These are phyloP conservation scores for Fukomys damarensis DNA, from an alignment of 2,113 vertebrate genomes.

Conservation along the genomic window DNA sequence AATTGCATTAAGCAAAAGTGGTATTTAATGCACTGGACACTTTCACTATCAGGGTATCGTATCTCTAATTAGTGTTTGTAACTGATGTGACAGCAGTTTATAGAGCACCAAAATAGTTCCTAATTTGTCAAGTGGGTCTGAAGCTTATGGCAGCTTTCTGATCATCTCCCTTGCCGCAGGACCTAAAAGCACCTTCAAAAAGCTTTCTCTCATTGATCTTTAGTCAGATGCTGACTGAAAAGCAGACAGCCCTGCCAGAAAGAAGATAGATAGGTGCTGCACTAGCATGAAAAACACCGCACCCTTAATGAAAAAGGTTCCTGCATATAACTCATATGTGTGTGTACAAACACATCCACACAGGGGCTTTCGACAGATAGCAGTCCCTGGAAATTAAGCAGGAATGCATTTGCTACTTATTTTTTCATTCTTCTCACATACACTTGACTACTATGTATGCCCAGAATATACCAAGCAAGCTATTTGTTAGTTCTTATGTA, in stretches of 20 bases:
- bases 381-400: slow-evolving; percentile 48
- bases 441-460: neutral
- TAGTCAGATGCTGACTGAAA: slow-evolving; percentile 89
- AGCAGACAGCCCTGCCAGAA: slow-evolving; percentile 87
- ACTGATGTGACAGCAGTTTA: slow-evolving; percentile 92
- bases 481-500: neutral
- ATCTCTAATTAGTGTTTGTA: slow-evolving; percentile 95
- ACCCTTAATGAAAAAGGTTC: slow-evolving; percentile 86
- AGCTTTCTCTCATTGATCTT: slow-evolving; percentile 91
- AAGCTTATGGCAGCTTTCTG: slow-evolving; percentile 90
- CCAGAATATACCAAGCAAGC: neutral
- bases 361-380: neutral
- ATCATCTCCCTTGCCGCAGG: slow-evolving; percentile 90
- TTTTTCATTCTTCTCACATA: slow-evolving; percentile 35
- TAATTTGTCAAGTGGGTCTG: slow-evolving; percentile 90
- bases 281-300: slow-evolving; percentile 87
- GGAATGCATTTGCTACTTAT: neutral
- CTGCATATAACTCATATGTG: slow-evolving; percentile 78
- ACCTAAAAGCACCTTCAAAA: slow-evolving; percentile 91
- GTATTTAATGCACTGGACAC: slow-evolving; percentile 93
- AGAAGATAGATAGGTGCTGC: slow-evolving; percentile 89
- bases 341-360: slow-evolving; percentile 58
- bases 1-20: slow-evolving; percentile 96
- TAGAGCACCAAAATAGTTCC: slow-evolving; percentile 89
- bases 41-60: slow-evolving; percentile 90